Base-by-base conservation (phyloP, 2,888 invertebrate species). In the Girardia tigrina region DNA sequence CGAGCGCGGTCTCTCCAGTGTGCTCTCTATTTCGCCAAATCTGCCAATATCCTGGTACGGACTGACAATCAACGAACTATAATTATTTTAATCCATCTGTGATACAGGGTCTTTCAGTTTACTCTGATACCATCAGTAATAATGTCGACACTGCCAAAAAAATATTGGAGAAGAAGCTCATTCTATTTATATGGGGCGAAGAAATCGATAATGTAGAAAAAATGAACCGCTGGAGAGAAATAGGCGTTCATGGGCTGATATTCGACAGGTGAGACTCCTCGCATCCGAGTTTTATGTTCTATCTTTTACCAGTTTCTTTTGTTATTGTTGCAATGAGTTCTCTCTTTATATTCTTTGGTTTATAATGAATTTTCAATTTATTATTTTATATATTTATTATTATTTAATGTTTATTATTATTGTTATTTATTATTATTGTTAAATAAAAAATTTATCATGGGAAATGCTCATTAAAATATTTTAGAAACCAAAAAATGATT, bases 111-210 rank as follows among this genome's bases (percentile, higher is more conserved):
- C 27, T 71, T 2, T 71, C 28, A 6, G 71, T 29, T 16, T 29
- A n/a, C n/a, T 71, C 71, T 20, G 14, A 14, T n/a, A 14, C n/a
- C 26, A n/a, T 71, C 14, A 27, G 4, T 2, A n/a, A 71, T 27
- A n/a, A 71, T 71, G 14, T 6, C 2, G 26, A n/a, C n/a, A 28
- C 27, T n/a, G 23, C 27, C 4, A 4, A 71, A 4, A 27, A 23
- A n/a, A 71, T 71, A 6, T n/a, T 71, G n/a, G 26, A 71, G 23
- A 27, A 29, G 2, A 29, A 29, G n/a, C 23, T 71, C 6, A 29
- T 71, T 29, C n/a, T 71, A 4, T 71, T 71, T n/a, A 12, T 29
- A 1, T 71, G 71, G 71, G 71, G 71, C 14, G 71, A 71, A 26
- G 71, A 71, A 6, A 6, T 71, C 4, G 27, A 20, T 71, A n/a